Evolutionary conservation across 2,888 invertebrate genomes (phyloP).

Genomic region (Ornithoptera alexandrae): DNA sequence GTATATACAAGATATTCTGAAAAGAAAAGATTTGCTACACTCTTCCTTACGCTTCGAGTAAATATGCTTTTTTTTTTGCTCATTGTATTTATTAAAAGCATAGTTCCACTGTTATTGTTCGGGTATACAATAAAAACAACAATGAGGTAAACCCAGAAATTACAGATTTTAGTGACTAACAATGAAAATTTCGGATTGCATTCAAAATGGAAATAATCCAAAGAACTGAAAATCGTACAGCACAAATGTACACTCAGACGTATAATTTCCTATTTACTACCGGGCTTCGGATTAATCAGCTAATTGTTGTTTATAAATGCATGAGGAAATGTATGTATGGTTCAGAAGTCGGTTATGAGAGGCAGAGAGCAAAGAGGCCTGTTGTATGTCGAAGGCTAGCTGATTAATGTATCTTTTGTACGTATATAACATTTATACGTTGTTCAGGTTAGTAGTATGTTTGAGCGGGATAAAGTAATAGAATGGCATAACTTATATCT

Average conservation of each 20-base stretch:
- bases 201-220: background rate
- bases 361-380: no score
- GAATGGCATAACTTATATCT: no score
- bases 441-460: no score
- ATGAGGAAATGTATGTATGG: constrained; percentile 3
- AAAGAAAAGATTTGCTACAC: no score
- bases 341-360: background rate
- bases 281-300: constrained; percentile 13
- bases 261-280: constrained; percentile 7
- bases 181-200: background rate
- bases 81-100: background rate
- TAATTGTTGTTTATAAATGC: constrained; percentile 16
- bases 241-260: background rate
- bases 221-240: background rate
- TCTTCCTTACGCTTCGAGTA: background rate
- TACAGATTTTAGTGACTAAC: background rate
- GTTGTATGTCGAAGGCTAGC: no score
- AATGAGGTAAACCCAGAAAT: background rate
- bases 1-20: no score
- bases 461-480: no score
- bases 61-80: background rate
- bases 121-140: background rate
- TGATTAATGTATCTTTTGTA: no score
- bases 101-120: background rate
- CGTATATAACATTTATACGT: no score